Evolutionary conservation across 2,113 vertebrate species (phyloP), one percentile per base, ranked within the genome.

Genomic region (Bagarius yarrelli): DNA sequence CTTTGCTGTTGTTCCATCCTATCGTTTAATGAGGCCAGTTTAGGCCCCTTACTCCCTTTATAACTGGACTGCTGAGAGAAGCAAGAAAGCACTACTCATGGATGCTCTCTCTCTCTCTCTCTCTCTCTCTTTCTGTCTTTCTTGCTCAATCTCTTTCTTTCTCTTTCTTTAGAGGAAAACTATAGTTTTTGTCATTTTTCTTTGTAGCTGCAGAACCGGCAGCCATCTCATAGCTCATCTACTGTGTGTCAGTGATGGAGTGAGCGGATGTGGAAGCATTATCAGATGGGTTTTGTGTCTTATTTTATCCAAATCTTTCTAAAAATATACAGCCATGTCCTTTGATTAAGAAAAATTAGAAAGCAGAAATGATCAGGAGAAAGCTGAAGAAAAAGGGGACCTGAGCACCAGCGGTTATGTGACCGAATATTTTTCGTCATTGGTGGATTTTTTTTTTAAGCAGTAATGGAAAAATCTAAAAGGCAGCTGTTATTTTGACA

Each of bases 171-270:
- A 12, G 9, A n/a, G 32, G 23, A 40, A 44, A 23, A 36, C 71
- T 66, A 70, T 32, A 47, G 18, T 52, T 53, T 14, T 12, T 19
- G 72, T 50, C 12, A 71, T 34, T 3, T 76, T 36, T 70, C 30
- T 18, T 66, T 76, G 57, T 63, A 72, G 78, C 66, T 59, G 21
- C 79, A 57, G 59, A 84, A 63, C 72, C 60, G 78, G 59, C 59
- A 25, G 73, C 63, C 1, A 1, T 50, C 81, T 73, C 87, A 89
- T 89, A 80, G 72, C 64, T 89, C 85, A 87, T 81, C 36, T 21
- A 44, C 50, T 75, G 73, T n/a, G 59, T 79, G 85, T 81, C 81
- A 75, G 86, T 88, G 87, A 89, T 88, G 80, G 87, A 90, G 76
- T 60, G 57, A 80, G 76, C 76, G 73, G 27, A 69, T 52, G 60